These are phyloP conservation scores for Caenorhabditis auriculariae DNA, from an alignment of 2,888 invertebrate genomes.

Conservation along the genomic window DNA sequence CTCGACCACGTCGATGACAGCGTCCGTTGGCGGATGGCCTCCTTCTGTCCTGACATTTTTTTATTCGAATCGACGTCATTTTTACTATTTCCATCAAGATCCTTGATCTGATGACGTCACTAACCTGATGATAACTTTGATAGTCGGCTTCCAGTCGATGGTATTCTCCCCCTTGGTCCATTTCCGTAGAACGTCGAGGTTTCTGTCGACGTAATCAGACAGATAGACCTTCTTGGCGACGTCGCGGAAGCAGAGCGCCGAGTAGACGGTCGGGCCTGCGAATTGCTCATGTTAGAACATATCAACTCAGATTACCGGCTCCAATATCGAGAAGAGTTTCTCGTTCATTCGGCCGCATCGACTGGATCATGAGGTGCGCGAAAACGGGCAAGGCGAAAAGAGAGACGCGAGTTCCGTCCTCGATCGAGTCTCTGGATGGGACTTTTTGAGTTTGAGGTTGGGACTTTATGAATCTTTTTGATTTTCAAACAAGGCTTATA, in stretches of 20 bases:
- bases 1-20: constrained; percentile 29
- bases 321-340: constrained; percentile 51
- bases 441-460: not conserved
- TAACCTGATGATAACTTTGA: constrained; percentile 47
- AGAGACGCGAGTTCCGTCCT: constrained; percentile 54
- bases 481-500: not conserved
- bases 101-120: not conserved
- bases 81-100: no score
- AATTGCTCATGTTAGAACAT: no score
- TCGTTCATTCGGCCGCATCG: constrained; percentile 36
- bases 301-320: constrained; percentile 9
- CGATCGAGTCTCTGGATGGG: constrained; percentile 47
- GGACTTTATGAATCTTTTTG: no score
- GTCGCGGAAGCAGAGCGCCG: constrained; percentile 57
- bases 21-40: constrained; percentile 16
- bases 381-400: constrained; percentile 58
- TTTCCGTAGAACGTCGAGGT: constrained; percentile 41
- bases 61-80: not conserved
- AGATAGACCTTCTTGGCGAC: constrained; percentile 48
- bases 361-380: constrained; percentile 45
- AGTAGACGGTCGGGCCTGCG: constrained; percentile 55
- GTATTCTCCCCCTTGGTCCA: constrained; percentile 24
- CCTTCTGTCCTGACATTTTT: constrained; percentile 42
- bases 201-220: constrained; percentile 50
- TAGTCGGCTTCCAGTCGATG: constrained; percentile 48